These are phyloP conservation scores for Morus bassanus DNA, from an alignment of 2,797 vertebrate species.

Conservation along the genomic window DNA sequence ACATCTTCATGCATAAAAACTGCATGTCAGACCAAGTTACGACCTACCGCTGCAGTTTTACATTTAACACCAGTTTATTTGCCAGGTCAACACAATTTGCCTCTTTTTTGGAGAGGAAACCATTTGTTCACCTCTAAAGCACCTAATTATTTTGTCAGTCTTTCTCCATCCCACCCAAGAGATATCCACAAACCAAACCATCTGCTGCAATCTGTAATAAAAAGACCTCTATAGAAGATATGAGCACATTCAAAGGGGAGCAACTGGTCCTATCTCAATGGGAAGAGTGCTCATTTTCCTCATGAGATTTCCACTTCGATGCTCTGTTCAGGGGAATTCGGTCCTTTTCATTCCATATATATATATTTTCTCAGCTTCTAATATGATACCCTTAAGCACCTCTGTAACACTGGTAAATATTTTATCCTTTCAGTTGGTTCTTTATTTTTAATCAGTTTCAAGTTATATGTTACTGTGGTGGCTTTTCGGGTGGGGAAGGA, in stretches of 20 bases:
- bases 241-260: neutral
- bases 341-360: neutral
- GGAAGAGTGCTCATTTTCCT: neutral
- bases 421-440: neutral
- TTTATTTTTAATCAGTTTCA: neutral
- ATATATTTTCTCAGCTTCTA: neutral
- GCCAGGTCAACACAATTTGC: neutral
- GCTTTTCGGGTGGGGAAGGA: neutral
- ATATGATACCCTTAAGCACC: neutral
- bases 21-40: accelerated
- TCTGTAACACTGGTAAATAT: neutral
- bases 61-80: neutral
- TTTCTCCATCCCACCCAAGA: neutral
- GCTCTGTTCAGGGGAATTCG: neutral
- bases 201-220: neutral
- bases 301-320: neutral
- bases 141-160: neutral
- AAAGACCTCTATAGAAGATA: neutral
- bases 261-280: neutral
- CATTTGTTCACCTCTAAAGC: neutral
- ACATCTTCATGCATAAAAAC: neutral
- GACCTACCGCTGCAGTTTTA: neutral
- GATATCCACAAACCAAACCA: neutral
- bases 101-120: neutral
- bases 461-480: neutral